Evolutionary conservation across 2,888 invertebrate species (phyloP).

Genomic region (Pristionchus fissidentatus): DNA sequence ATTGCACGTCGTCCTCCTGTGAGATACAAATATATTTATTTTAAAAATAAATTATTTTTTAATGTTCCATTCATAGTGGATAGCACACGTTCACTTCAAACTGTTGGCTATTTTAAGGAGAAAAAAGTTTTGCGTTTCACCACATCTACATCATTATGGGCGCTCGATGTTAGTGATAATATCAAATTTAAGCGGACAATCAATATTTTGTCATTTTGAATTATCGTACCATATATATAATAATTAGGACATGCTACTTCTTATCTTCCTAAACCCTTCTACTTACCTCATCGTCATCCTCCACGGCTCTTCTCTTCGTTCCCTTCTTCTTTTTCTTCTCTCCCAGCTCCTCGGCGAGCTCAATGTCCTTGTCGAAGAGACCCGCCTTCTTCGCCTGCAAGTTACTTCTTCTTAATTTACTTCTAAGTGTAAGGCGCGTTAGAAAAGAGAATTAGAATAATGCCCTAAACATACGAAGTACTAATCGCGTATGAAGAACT

Average conservation of each 20-base stretch:
- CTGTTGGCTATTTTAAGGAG: no score
- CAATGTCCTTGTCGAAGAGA: slow-evolving; percentile 19
- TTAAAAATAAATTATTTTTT: background rate
- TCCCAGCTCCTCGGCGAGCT: background rate
- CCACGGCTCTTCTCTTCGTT: background rate
- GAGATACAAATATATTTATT: background rate
- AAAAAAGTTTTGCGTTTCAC: background rate
- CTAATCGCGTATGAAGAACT: no score
- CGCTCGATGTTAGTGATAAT: no score
- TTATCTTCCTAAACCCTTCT: background rate
- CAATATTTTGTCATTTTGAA: background rate
- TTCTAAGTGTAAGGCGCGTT: no score
- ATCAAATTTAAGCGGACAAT: no score
- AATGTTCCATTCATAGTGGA: no score
- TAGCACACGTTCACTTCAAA: no score
- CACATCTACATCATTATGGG: background rate
- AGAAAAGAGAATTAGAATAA: no score
- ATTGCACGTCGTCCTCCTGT: slow-evolving; percentile 22
- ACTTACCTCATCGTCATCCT: slow-evolving; percentile 36
- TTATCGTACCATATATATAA: background rate
- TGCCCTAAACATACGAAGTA: no score
- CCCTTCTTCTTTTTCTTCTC: slow-evolving; percentile 12
- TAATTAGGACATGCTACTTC: background rate
- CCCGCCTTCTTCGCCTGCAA: slow-evolving; percentile 36
- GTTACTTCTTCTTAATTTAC: no score